Base-by-base conservation (phyloP, 2,888 invertebrate species). In the Dusona sp. region DNA sequence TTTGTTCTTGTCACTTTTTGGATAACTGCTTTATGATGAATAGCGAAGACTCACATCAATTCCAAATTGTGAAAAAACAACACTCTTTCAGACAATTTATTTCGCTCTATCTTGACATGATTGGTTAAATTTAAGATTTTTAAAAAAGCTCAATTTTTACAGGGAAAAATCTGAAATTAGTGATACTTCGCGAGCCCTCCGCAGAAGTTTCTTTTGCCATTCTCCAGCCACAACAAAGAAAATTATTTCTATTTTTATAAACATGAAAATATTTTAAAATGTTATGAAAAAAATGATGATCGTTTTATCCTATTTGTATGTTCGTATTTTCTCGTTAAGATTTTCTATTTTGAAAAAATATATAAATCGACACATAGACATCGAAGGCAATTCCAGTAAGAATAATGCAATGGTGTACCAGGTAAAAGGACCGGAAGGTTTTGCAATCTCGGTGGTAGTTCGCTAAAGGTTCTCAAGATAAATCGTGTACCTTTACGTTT, bases 301-400 rank as follows among this genome's bases (percentile, higher is more conserved):
- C 4, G n/a, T 29, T 29, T 19, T 11, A 11, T 48, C 19, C 48
- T 16, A 16, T 29, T 61, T 61, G 16, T 3, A 22, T 38, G n/a
- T 8, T 67, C 9, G 11, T 9, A n/a, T 65, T 65, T 36, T 38
- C 38, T 67, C 11, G n/a, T 22, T 67, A 9, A 3, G 22, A 48
- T n/a, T 22, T 61, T 11, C 6, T 29, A 22, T 33, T 36, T 36
- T 4, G 38, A 33, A 38, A 25, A 65, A 36, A 9, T 57, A 3
- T 57, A 25, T 13, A 57, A 25, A 61, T 61, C 29, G 29, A 61
- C 16, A 64, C 57, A 29, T 36, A 77, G 48, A 38, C 57, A 45
- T 72, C 57, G 36, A 45, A 79, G n/a, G 67, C 48, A 54, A 36
- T 73, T 78, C 75, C 83, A 84, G 84, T 88, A 89, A 90, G 89